phyloP scores from a whole-genome alignment of 2,888 invertebrate genomes.

The Eupithecia dodoneata region DNA sequence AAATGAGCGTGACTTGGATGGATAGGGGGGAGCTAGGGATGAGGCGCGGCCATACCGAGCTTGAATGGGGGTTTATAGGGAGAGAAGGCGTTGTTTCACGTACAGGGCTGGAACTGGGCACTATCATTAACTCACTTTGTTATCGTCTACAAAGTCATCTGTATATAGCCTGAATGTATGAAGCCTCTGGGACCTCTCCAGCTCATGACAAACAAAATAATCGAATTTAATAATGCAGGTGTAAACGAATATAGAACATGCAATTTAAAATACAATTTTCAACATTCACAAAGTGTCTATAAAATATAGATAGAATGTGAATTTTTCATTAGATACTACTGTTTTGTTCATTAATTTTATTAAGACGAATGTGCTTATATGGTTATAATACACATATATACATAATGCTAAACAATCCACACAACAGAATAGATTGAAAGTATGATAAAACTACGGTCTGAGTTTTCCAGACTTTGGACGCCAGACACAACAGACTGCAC shows the following conservation, averaged over 20 bases:
- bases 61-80: constrained; percentile 61
- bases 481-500: constrained; percentile 11
- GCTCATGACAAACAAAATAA: constrained; percentile 32
- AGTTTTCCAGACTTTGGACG: constrained; percentile 8
- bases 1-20: constrained; percentile 47
- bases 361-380: not conserved
- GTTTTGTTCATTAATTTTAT: not conserved
- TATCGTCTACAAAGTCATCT: constrained; percentile 51
- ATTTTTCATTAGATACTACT: not conserved
- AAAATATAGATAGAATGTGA: not conserved
- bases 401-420: not conserved
- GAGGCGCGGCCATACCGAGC: constrained; percentile 68
- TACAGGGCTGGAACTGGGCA: constrained; percentile 65
- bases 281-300: not conserved
- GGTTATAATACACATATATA: not conserved
- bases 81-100: constrained; percentile 72
- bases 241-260: constrained; percentile 1
- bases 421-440: not conserved
- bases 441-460: not conserved
- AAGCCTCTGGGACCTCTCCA: constrained; percentile 40
- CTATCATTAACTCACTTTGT: constrained; percentile 69
- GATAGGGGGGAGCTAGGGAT: constrained; percentile 63
- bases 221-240: constrained; percentile 21
- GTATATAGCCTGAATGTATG: constrained; percentile 35
- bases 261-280: not conserved